Conservation (phyloP, 1,140 invertebrate genomes). For the Eriocheir sinensis region DNA sequence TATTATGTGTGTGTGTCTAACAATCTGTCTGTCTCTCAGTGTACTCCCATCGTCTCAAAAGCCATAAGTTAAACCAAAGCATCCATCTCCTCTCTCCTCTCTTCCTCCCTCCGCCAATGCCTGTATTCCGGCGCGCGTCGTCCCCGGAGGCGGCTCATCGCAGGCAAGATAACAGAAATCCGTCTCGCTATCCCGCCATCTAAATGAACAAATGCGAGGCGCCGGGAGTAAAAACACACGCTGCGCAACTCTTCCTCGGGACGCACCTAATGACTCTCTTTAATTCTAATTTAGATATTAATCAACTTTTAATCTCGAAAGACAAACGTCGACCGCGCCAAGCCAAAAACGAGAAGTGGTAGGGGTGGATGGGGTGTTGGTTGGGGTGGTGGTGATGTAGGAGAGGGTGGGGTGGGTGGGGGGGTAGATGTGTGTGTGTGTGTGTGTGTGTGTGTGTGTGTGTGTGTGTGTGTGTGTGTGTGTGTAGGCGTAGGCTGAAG, state of each 20-base stretch:
- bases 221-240: not conserved
- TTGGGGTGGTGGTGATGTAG: too few relatives aligned
- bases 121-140: not conserved
- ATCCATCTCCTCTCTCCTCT: too few relatives aligned
- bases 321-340: not conserved
- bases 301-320: slow-evolving; percentile 25
- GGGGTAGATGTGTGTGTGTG: slow-evolving; percentile 38
- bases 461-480: slow-evolving; percentile 55
- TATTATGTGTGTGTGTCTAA: too few relatives aligned
- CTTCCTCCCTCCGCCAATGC: too few relatives aligned
- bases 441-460: slow-evolving; percentile 52
- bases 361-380: not conserved
- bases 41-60: too few relatives aligned
- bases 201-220: not conserved
- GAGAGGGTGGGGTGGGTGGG: not conserved
- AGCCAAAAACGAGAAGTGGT: not conserved
- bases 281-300: slow-evolving; percentile 27
- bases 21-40: too few relatives aligned
- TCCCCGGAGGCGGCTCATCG: not conserved
- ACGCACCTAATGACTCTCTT: not conserved
- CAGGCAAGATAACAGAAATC: not conserved
- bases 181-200: not conserved
- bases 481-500: not conserved
- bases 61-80: too few relatives aligned
- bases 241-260: not conserved